phyloP scores from a whole-genome alignment of 2,888 invertebrate species.

The Dynastes maya region DNA sequence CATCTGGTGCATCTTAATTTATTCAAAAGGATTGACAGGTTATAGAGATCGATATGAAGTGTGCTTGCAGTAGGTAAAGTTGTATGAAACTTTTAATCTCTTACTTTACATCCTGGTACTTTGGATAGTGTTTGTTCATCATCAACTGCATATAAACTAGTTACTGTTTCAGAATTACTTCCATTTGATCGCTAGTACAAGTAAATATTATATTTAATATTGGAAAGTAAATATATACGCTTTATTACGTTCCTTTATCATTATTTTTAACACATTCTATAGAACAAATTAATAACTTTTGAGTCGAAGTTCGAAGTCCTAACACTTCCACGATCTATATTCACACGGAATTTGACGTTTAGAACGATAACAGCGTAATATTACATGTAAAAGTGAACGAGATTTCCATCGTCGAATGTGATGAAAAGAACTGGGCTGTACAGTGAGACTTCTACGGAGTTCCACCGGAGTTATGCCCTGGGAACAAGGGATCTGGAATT shows the following conservation, averaged over 20 bases:
- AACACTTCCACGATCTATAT: conserved; percentile 18
- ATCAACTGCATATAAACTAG: no score
- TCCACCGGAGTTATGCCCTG: conserved; percentile 32
- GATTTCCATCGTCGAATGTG: conserved; percentile 36
- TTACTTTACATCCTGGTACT: not conserved
- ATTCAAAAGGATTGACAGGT: not conserved
- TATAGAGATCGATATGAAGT: not conserved
- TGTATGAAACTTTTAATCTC: not conserved
- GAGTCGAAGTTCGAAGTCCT: conserved; percentile 9
- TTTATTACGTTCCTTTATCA: not conserved
- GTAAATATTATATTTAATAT: no score
- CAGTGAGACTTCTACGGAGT: conserved; percentile 38
- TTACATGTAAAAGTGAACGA: conserved; percentile 39
- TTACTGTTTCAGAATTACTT: no score
- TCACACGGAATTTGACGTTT: conserved; percentile 21
- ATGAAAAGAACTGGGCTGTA: conserved; percentile 31
- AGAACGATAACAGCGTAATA: conserved; percentile 26
- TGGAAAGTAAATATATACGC: not conserved
- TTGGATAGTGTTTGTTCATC: not conserved
- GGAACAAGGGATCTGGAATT: conserved; percentile 44
- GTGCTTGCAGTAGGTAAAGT: not conserved
- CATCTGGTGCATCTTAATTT: not conserved
- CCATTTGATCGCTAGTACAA: no score
- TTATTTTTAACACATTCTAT: not conserved
- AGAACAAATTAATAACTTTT: conserved; percentile 19